Evolutionary conservation across 1,140 invertebrate genomes (phyloP), one percentile per base, ranked within the genome.

Genomic region (Drosophila pachea): DNA sequence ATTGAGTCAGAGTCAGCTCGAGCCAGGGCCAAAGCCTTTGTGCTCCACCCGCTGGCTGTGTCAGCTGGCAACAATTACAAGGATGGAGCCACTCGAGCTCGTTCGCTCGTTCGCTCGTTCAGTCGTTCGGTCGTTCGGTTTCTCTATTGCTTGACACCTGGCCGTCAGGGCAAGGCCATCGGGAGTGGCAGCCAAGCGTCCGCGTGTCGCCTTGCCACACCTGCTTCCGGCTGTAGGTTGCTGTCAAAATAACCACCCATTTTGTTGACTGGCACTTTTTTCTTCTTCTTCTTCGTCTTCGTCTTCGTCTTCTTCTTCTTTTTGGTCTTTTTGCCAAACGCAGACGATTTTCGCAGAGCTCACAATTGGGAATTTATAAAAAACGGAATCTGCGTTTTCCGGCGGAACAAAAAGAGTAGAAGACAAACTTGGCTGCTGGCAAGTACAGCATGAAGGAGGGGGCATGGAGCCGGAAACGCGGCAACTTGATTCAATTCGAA

Each of bases 311-410:
- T 22, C 1, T 22, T 22, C 3, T 22, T 22, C 3, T 22, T 22
- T 22, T 22, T 22, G n/a, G n/a, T n/a, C n/a, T 22, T 22, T 22
- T 22, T 22, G 22, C 22, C 22, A 22, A 3, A 22, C 22, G 22
- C 42, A 11, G 7, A 40, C 11, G 14, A 36, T 69, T 68, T 61
- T 66, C 49, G n/a, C 54, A 52, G 60, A 60, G 68, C 76, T 22
- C 22, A 69, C 75, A 76, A 83, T 83, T 83, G 79, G 83, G 64
- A 78, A 76, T 83, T 84, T 84, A 78, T 73, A 78, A 76, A 74
- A 74, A 81, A 54, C 79, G 79, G 79, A 83, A 76, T 73, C 74
- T 83, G 79, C 83, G 76, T 84, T 83, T 83, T 84, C 79, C 79
- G 79, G 65, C 65, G 79, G 65, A 83, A 83, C 79, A 22, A 22